A percentile compares a stretch with the other conserved stretches of the same genome.
Evolutionary conservation across 2,888 invertebrate genomes (phyloP).

Genomic region (Ellobium chinense): DNA sequence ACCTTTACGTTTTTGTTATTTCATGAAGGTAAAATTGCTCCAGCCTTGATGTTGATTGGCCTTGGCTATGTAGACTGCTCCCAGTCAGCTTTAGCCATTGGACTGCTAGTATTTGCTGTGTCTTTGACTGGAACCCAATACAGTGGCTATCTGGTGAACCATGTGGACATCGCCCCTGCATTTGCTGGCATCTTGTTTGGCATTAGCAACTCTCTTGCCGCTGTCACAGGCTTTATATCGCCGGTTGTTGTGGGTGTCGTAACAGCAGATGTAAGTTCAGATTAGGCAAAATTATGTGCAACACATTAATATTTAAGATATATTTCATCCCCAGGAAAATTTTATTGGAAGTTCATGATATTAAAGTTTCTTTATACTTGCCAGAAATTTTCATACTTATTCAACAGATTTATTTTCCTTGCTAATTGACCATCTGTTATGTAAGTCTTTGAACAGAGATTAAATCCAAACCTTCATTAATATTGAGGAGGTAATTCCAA

Average conservation of each 20-base stretch:
- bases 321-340: no score
- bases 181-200: conserved; percentile 78
- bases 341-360: no score
- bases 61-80: conserved; percentile 76
- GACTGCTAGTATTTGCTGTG: conserved; percentile 71
- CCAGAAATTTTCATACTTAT: no score
- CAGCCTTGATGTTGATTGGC: conserved; percentile 72
- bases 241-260: conserved; percentile 74
- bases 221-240: conserved; percentile 76
- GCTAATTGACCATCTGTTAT: no score
- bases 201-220: conserved; percentile 77
- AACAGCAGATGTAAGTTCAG: conserved; percentile 64
- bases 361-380: no score
- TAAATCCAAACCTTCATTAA: no score
- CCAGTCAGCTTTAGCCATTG: conserved; percentile 68
- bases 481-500: no score
- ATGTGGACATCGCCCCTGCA: conserved; percentile 78
- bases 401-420: no score
- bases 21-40: conserved; percentile 74
- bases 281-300: no score
- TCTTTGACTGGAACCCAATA: conserved; percentile 73
- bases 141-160: conserved; percentile 78
- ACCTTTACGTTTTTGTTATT: no score
- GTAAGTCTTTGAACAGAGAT: no score
- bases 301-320: no score